Conservation (phyloP, 2,888 invertebrate species). For the Lithophane leautieri region DNA sequence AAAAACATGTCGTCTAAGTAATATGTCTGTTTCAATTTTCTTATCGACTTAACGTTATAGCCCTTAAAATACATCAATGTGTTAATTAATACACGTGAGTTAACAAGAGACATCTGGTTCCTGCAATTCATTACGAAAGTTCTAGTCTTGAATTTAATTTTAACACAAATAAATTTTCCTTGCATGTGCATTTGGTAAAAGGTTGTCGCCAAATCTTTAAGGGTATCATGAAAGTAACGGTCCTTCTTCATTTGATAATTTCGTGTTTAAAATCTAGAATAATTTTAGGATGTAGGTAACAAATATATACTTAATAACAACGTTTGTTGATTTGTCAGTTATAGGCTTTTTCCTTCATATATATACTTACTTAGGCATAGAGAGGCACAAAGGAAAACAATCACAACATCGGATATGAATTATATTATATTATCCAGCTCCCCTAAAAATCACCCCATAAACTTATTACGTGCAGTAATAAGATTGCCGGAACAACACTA, state of each 20-base stretch:
- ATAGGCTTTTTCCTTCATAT: constrained; percentile 8
- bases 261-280: background rate
- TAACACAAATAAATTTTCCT: background rate
- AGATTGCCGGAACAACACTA: constrained; percentile 66
- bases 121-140: background rate
- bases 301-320: background rate
- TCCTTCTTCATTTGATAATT: background rate
- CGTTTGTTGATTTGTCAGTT: background rate
- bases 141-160: background rate
- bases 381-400: constrained; percentile 66
- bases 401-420: constrained; percentile 71
- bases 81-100: background rate
- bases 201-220: background rate
- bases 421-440: constrained; percentile 73
- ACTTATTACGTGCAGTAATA: constrained; percentile 72
- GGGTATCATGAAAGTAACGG: background rate
- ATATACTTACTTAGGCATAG: constrained; percentile 20
- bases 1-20: background rate
- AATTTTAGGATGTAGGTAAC: background rate
- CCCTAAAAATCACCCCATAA: constrained; percentile 75
- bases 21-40: background rate
- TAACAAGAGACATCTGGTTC: background rate
- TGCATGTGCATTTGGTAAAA: background rate
- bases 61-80: background rate
- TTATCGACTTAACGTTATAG: background rate